Evolutionary conservation across 2,888 invertebrate genomes (phyloP).

Genomic region (Macrosoma leucophasiata): DNA sequence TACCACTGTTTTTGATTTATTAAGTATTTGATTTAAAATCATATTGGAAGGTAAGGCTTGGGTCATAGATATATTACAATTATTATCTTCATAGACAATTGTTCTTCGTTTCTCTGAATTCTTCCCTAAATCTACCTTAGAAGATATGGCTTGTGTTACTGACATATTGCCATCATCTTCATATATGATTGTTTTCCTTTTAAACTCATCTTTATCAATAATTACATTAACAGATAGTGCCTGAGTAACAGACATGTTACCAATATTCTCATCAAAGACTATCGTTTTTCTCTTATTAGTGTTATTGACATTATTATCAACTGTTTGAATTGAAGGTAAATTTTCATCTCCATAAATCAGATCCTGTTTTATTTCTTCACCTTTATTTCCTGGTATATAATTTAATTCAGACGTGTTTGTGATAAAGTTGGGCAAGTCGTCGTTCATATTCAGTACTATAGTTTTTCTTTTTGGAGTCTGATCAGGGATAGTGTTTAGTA

Average conservation of each 20-base stretch:
- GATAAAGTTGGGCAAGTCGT: slow-evolving; percentile 53
- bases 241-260: no score
- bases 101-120: slow-evolving; percentile 25
- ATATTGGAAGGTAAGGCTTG: slow-evolving; percentile 30
- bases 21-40: slow-evolving; percentile 17
- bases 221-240: no score
- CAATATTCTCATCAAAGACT: no score
- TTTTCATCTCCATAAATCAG: slow-evolving; percentile 20
- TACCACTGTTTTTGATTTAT: slow-evolving; percentile 1
- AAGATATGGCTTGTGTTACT: slow-evolving; percentile 27
- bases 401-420: slow-evolving; percentile 22
- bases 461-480: slow-evolving; percentile 40
- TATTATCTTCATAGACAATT: slow-evolving; percentile 24
- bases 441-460: slow-evolving; percentile 46
- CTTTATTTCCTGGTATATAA: no score
- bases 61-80: slow-evolving; percentile 35
- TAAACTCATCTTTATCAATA: slow-evolving; percentile 14
- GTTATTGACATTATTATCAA: slow-evolving; percentile 10
- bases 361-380: slow-evolving; percentile 6
- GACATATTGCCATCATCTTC: slow-evolving; percentile 30
- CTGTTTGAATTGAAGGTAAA: slow-evolving; percentile 19
- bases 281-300: no score
- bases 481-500: slow-evolving; percentile 24
- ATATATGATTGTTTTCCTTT: slow-evolving; percentile 28
- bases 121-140: slow-evolving; percentile 13